A percentile compares a stretch with the other conserved stretches of the same genome.
phyloP scores from a whole-genome alignment of 2,113 vertebrate species.

The Amphiprion percula region DNA sequence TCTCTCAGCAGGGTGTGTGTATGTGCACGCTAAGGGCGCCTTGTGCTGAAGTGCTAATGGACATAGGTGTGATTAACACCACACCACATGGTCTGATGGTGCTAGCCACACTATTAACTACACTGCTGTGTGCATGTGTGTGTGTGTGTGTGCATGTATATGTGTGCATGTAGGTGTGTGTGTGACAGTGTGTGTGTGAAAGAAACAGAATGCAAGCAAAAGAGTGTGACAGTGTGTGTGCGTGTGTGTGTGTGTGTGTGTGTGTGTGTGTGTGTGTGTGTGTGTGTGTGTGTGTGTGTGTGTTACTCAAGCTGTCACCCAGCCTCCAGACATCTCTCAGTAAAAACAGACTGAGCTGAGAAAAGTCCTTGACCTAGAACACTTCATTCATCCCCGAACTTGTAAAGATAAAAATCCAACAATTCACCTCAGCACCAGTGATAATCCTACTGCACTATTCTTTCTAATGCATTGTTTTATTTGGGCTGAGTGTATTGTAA shows the following conservation, averaged over 20 bases:
- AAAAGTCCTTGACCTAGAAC: slow-evolving; percentile 56
- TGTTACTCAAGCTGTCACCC: slow-evolving; percentile 64
- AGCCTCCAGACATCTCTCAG: slow-evolving; percentile 44
- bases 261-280: slow-evolving; percentile 5
- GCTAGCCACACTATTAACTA: slow-evolving; percentile 63
- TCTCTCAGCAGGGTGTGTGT: slow-evolving; percentile 3
- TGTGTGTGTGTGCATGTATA: slow-evolving; percentile 9
- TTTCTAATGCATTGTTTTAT: neutral
- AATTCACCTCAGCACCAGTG: neutral
- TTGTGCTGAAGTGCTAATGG: slow-evolving; percentile 75
- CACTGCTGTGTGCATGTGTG: slow-evolving; percentile 20
- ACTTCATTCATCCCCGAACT: slow-evolving; percentile 9
- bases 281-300: slow-evolving; percentile 13
- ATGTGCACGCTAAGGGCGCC: slow-evolving; percentile 11
- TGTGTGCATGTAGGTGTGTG: neutral
- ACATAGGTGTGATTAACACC: slow-evolving; percentile 81
- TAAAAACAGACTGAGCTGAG: slow-evolving; percentile 29
- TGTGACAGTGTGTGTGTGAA: slow-evolving; percentile 20
- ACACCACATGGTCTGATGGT: slow-evolving; percentile 68
- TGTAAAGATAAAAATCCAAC: slow-evolving; percentile 20
- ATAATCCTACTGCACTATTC: neutral
- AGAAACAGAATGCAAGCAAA: neutral
- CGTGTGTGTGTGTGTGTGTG: slow-evolving; percentile 19
- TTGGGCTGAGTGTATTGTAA: neutral
- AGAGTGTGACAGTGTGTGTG: slow-evolving; percentile 26